These are phyloP conservation scores for Nansenia antarctica DNA, from an alignment of 2,113 vertebrate species.

Conservation along the genomic window DNA sequence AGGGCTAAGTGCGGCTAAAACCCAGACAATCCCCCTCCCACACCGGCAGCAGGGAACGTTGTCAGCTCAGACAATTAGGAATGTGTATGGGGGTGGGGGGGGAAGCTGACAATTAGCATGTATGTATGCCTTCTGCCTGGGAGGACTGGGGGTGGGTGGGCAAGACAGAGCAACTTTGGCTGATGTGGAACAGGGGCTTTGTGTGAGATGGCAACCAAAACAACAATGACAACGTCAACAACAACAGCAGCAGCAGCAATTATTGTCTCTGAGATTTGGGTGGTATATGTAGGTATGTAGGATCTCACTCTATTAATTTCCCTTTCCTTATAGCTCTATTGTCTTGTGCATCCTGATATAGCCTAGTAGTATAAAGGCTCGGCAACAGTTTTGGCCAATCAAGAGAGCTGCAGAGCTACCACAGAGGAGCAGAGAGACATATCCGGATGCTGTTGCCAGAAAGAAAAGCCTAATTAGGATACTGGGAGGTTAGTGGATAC, in stretches of 20 bases:
- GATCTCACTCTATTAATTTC: not conserved
- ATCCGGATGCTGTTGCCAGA: constrained; percentile 19
- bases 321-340: not conserved
- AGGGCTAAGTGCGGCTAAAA: constrained; percentile 20
- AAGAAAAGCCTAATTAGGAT: constrained; percentile 46
- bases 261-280: not conserved
- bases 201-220: not conserved
- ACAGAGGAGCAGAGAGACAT: constrained; percentile 1
- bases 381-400: not conserved
- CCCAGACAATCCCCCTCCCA: not conserved
- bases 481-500: constrained; percentile 34
- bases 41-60: not conserved
- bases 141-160: not conserved
- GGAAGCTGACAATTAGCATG: constrained; percentile 9
- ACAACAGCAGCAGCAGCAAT: not conserved
- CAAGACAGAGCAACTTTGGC: not conserved
- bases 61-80: constrained; percentile 12
- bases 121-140: not conserved
- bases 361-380: not conserved
- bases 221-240: not conserved
- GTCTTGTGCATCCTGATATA: not conserved
- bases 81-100: constrained; percentile 1
- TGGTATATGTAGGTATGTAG: not conserved
- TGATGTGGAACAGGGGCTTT: constrained; percentile 2
- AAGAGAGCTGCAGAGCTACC: constrained; percentile 7